A percentile compares a stretch with the other conserved stretches of the same genome.
Conservation (phyloP, 35 echinoderm and acorn worm genomes). For the Diadema setosum region DNA sequence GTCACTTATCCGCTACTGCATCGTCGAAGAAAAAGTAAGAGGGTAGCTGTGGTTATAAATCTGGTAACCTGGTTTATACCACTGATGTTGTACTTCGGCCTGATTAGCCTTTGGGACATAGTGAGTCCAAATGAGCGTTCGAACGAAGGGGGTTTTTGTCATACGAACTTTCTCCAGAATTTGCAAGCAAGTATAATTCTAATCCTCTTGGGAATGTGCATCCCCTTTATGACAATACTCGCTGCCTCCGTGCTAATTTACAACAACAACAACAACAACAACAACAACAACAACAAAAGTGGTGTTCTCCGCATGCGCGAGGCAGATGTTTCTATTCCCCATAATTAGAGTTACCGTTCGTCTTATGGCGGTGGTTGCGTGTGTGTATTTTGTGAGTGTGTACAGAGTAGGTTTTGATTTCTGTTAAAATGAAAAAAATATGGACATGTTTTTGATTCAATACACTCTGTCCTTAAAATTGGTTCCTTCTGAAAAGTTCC, state of each 20-base stretch:
- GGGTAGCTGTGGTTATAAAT: background rate
- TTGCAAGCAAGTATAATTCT: background rate
- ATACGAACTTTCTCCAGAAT: background rate
- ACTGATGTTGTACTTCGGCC: background rate
- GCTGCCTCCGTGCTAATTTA: background rate
- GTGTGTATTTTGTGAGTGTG: too few relatives aligned
- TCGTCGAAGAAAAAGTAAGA: background rate
- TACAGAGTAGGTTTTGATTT: too few relatives aligned
- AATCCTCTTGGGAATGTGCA: background rate
- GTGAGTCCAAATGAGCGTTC: background rate
- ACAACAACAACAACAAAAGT: too few relatives aligned
- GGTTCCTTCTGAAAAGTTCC: too few relatives aligned
- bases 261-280: too few relatives aligned
- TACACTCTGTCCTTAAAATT: too few relatives aligned
- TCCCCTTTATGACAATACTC: background rate
- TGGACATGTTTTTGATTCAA: too few relatives aligned
- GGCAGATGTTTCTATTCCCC: too few relatives aligned
- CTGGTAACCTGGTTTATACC: background rate
- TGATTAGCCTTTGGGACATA: background rate
- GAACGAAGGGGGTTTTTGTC: background rate
- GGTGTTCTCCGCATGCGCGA: too few relatives aligned
- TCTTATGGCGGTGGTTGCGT: too few relatives aligned
- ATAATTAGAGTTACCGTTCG: too few relatives aligned
- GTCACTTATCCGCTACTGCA: background rate
- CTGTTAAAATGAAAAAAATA: too few relatives aligned